Evolutionary conservation across 2,113 vertebrate species (phyloP).

Genomic region (Rhynchomys soricoides): DNA sequence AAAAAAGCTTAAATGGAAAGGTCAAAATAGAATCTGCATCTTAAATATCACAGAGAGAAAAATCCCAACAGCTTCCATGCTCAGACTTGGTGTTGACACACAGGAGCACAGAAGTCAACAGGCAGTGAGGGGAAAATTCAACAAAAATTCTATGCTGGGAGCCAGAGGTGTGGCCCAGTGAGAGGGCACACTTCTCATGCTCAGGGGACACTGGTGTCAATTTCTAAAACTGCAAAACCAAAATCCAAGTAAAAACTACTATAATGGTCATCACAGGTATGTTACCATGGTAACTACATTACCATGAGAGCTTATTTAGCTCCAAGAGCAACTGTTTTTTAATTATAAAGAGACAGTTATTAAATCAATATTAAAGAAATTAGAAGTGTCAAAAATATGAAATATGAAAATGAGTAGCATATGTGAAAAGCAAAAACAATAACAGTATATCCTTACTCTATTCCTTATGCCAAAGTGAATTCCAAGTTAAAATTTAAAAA

Average conservation of each 20-base stretch:
- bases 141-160: background rate
- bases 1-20: too few relatives aligned
- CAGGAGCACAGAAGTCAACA: background rate
- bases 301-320: background rate
- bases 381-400: background rate
- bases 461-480: constrained; percentile 32
- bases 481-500: constrained; percentile 21
- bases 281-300: background rate
- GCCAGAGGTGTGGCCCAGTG: background rate
- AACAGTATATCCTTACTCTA: background rate
- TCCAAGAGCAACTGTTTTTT: background rate
- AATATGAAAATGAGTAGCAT: background rate
- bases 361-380: background rate
- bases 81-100: background rate
- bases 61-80: background rate
- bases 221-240: background rate
- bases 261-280: background rate
- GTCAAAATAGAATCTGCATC: background rate
- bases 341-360: too few relatives aligned
- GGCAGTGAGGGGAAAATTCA: background rate
- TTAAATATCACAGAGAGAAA: background rate
- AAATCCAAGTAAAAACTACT: background rate
- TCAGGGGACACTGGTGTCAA: background rate
- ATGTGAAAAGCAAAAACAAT: constrained; percentile 34
- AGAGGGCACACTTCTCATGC: background rate